Base-by-base conservation (phyloP, 2,797 vertebrate genomes). In the Margarornis squamiger region DNA sequence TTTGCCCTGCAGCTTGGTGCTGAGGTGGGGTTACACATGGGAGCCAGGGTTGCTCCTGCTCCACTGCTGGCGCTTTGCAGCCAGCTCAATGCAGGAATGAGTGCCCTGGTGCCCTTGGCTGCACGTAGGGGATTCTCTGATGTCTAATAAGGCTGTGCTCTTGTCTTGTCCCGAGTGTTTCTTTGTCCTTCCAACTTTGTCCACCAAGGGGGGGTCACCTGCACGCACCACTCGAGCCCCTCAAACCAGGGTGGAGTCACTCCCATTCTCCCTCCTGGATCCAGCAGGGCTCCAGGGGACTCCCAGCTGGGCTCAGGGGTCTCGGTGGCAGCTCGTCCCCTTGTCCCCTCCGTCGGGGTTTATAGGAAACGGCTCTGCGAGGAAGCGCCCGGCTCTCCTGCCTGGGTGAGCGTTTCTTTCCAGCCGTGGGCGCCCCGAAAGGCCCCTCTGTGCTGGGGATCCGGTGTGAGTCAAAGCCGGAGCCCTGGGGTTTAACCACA, bases 391-490 rank as follows among this genome's bases (percentile, higher is more conserved):
- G 34, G 79, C 6, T 7, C 76, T 43, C 63, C 76, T 38, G 84
- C 45, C 79, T 2, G 13, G 58, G 38, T 92, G 95, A 96, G 88
- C 58, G 76, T 94, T 97, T 97, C 92, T 96, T 96, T 95, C 95
- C 96, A 95, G 95, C 92, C 95, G 95, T 96, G 95, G 89, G 91
- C 27, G 95, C 93, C 24, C 90, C 14, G 71, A 96, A 92, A 88
- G 94, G 92, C 68, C 94, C 95, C 94, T 93, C 81, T 1, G 2
- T 41, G 95, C 95, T 6, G 15, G 32, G 86, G 90, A 95, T 91
- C 91, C 94, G 95, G 86, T 55, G 67, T 97, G 97, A 97, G 46
- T 97, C 96, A 97, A 88, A 95, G 68, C 90, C 57, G 8, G 86
- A 96, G 94, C 91, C 88, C 89, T 58, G 79, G 87, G 82, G 58